Evolutionary conservation across 2,797 vertebrate genomes (phyloP).

Genomic region (Sciaenops ocellatus): DNA sequence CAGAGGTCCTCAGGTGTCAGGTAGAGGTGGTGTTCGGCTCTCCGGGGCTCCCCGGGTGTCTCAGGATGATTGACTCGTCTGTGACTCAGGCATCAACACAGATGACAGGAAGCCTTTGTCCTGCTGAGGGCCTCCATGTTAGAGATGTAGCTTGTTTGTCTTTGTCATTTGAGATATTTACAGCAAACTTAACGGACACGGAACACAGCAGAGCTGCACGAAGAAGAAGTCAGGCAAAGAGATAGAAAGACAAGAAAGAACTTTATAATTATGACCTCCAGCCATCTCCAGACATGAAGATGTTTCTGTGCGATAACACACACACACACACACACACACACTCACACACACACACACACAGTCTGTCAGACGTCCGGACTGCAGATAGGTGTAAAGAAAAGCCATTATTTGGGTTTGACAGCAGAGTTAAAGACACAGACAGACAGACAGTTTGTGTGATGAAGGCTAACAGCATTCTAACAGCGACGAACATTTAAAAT

Average conservation of each 20-base stretch:
- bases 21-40: background rate
- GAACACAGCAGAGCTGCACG: background rate
- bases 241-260: background rate
- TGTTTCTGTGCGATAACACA: background rate
- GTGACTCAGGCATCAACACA: background rate
- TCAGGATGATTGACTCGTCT: background rate
- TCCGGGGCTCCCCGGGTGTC: background rate
- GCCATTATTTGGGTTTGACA: background rate
- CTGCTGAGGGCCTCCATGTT: background rate
- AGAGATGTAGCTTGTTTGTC: background rate
- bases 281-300: background rate
- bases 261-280: background rate
- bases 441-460: too few species aligned
- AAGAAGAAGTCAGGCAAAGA: background rate
- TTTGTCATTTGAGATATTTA: background rate
- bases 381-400: background rate
- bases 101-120: conserved; percentile 21
- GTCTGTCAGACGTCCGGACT: background rate
- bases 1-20: conserved; percentile 24
- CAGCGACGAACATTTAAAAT: too few species aligned
- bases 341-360: background rate
- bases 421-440: conserved; percentile 4
- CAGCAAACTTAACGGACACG: too few species aligned
- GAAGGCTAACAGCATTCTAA: too few species aligned
- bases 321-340: background rate